These are phyloP conservation scores for Enoplosus armatus DNA, from an alignment of 2,797 vertebrate species.

Conservation along the genomic window DNA sequence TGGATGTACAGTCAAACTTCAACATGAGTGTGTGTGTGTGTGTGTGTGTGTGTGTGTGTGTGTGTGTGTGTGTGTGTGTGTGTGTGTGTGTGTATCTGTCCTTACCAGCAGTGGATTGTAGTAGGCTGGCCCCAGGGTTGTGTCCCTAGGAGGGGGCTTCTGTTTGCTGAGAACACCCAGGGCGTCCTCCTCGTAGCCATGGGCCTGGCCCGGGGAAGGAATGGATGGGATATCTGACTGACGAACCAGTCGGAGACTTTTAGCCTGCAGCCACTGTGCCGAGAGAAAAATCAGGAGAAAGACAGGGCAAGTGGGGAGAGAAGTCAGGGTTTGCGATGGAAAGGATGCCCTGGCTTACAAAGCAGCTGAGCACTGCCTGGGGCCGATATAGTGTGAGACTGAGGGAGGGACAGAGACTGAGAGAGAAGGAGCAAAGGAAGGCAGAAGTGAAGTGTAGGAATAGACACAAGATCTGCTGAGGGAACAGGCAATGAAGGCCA, in stretches of 20 bases:
- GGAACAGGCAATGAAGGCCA: conserved; percentile 19
- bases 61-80: conserved; percentile 22
- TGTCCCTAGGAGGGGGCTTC: conserved; percentile 78
- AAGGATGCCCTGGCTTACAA: conserved; percentile 52
- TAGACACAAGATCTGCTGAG: conserved; percentile 7
- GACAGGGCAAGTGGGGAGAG: conserved; percentile 29
- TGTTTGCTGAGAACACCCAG: conserved; percentile 80
- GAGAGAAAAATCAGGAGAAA: background rate
- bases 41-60: conserved; percentile 32
- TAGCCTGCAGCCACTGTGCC: conserved; percentile 65
- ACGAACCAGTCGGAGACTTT: conserved; percentile 58
- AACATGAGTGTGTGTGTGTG: conserved; percentile 8
- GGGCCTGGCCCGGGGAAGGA: conserved; percentile 83
- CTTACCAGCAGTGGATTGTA: conserved; percentile 84
- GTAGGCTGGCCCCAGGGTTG: conserved; percentile 87
- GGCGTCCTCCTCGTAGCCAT: conserved; percentile 85
- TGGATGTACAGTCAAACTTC: conserved; percentile 48
- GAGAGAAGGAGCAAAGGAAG: background rate
- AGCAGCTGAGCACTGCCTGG: conserved; percentile 55
- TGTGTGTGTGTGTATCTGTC: conserved; percentile 15
- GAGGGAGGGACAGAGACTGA: conserved; percentile 29
- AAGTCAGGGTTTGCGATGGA: conserved; percentile 44
- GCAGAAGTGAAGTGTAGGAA: background rate
- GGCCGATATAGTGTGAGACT: conserved; percentile 37
- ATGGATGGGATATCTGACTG: conserved; percentile 83